phyloP scores from a whole-genome alignment of 2,888 invertebrate species.

The Gastrophysa polygoni region DNA sequence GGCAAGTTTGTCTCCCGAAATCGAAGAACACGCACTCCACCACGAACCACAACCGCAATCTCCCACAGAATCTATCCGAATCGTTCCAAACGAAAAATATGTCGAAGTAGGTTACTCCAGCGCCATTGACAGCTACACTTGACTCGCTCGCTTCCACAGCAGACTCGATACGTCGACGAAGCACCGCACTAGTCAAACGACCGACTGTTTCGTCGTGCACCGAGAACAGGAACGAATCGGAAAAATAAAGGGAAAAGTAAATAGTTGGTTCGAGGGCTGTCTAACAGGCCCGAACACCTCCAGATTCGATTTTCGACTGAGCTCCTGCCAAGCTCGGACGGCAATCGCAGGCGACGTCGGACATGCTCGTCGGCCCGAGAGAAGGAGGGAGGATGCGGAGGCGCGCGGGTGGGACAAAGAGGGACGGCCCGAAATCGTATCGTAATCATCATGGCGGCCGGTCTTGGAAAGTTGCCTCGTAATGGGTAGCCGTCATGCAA shows the following conservation, averaged over 20 bases:
- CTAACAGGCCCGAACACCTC: constrained; percentile 18
- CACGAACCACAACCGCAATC: constrained; percentile 11
- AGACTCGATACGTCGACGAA: not conserved
- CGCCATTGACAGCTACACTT: constrained; percentile 27
- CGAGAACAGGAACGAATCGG: not conserved
- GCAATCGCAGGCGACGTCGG: constrained; percentile 29
- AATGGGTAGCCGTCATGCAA: too few relatives aligned
- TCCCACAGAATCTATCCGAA: constrained; percentile 26
- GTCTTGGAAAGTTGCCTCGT: constrained; percentile 43
- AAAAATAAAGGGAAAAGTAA: too few relatives aligned
- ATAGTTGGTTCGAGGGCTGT: too few relatives aligned
- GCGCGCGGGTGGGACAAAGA: constrained; percentile 25
- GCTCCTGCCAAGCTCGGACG: constrained; percentile 31
- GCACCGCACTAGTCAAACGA: not conserved
- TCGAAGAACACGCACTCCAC: constrained; percentile 7
- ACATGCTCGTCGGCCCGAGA: constrained; percentile 26
- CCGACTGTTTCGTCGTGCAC: not conserved
- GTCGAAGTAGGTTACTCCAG: constrained; percentile 24
- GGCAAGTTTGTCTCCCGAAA: constrained; percentile 11
- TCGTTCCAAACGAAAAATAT: constrained; percentile 23
- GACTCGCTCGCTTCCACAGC: constrained; percentile 18
- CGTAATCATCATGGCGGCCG: constrained; percentile 44
- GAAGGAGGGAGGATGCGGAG: constrained; percentile 18
- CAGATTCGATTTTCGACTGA: constrained; percentile 28
- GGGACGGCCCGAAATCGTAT: constrained; percentile 30